Percentiles rank a stretch among this genome's conserved stretches.
phyloP scores from a whole-genome alignment of 1,140 invertebrate genomes.

The Bombus waltoni region DNA sequence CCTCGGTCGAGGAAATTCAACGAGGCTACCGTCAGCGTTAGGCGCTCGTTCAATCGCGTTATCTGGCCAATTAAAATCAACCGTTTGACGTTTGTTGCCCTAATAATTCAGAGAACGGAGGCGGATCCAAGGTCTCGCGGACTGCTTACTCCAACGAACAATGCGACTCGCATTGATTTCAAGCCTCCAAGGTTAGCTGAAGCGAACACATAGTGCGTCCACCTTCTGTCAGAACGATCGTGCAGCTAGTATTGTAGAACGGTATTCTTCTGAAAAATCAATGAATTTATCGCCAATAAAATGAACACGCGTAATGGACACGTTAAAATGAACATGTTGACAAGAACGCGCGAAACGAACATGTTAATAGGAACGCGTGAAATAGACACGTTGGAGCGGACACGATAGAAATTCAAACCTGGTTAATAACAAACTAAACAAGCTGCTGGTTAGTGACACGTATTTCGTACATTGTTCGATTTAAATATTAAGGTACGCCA shows the following conservation, averaged over 20 bases:
- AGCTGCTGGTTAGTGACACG: too few species aligned
- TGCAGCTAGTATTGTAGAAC: not conserved
- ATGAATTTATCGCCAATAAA: not conserved
- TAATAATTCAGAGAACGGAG: constrained; percentile 71
- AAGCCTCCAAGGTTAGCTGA: constrained; percentile 44
- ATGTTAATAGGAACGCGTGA: not conserved
- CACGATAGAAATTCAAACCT: too few species aligned
- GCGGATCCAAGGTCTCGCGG: constrained; percentile 63
- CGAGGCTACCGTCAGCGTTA: constrained; percentile 3
- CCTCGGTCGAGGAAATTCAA: constrained; percentile 13
- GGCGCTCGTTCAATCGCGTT: constrained; percentile 62
- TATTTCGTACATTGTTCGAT: too few species aligned
- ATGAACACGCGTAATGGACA: not conserved
- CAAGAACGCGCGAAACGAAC: not conserved
- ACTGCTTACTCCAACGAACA: constrained; percentile 54
- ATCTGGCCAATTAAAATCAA: constrained; percentile 69
- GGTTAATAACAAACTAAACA: too few species aligned
- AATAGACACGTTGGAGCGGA: too few species aligned
- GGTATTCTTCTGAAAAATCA: not conserved
- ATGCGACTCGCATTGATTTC: constrained; percentile 65
- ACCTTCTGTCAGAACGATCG: not conserved
- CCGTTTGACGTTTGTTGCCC: constrained; percentile 71
- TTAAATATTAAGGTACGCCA: too few species aligned
- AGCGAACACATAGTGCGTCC: constrained; percentile 27
- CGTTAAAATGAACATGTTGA: not conserved